Evolutionary conservation across 2,113 vertebrate species (phyloP).

Genomic region (Cyprinodon brontotheroides): DNA sequence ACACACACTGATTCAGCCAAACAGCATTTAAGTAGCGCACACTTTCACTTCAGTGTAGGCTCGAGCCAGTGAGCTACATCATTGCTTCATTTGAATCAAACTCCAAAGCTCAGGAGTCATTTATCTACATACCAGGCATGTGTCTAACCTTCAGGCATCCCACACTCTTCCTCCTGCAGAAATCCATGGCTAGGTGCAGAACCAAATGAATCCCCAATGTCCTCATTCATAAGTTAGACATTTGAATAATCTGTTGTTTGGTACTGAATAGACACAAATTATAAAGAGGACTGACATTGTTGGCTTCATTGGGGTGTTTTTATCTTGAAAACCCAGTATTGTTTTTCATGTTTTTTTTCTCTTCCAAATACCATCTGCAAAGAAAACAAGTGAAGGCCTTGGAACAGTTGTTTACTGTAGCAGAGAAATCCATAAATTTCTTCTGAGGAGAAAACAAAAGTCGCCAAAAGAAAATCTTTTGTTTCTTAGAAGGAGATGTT

Average conservation of each 20-base stretch:
- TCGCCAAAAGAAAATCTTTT: background rate
- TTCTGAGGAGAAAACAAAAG: background rate
- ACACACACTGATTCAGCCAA: slow-evolving; percentile 22
- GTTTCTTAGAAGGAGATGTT: background rate
- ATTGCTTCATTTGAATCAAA: slow-evolving; percentile 80
- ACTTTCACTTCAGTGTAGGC: slow-evolving; percentile 48
- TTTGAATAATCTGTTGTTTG: slow-evolving; percentile 66
- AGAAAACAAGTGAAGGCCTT: background rate
- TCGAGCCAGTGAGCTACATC: slow-evolving; percentile 78
- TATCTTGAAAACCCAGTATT: background rate
- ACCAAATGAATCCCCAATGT: slow-evolving; percentile 52
- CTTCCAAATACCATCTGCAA: background rate
- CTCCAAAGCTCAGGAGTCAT: slow-evolving; percentile 69
- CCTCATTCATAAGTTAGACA: slow-evolving; percentile 50
- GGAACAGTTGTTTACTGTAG: slow-evolving; percentile 4
- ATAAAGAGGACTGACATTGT: slow-evolving; percentile 27
- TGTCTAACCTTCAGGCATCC: slow-evolving; percentile 69
- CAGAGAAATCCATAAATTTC: slow-evolving; percentile 24
- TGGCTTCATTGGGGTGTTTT: background rate
- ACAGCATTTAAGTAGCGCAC: slow-evolving; percentile 39
- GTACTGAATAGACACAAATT: slow-evolving; percentile 39
- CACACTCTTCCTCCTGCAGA: slow-evolving; percentile 52
- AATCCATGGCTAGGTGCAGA: slow-evolving; percentile 65
- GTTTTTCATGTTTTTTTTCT: background rate
- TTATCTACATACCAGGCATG: slow-evolving; percentile 77